A percentile compares a stretch with the other conserved stretches of the same genome.
These are phyloP conservation scores for Forbesichthys agassizii DNA, from an alignment of 2,113 vertebrate species.

Conservation along the genomic window DNA sequence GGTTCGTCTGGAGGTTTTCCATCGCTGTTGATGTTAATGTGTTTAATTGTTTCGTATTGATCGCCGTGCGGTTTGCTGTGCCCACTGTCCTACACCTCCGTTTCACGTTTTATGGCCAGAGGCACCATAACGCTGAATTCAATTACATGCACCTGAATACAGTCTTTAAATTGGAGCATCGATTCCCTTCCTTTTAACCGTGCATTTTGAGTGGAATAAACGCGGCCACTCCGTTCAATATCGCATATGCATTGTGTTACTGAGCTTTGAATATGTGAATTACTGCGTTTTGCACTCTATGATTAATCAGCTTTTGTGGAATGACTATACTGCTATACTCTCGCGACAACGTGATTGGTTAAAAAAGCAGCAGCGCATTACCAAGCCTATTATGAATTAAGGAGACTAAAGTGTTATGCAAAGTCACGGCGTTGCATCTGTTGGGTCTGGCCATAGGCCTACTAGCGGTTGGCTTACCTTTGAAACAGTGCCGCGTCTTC, in stretches of 20 bases:
- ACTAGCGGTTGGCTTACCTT: conserved; percentile 44
- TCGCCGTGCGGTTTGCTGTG: conserved; percentile 66
- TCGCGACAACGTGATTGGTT: conserved; percentile 69
- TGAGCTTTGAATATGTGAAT: conserved; percentile 48
- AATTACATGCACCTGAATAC: conserved; percentile 74
- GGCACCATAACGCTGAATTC: conserved; percentile 73
- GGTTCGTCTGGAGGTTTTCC: conserved; percentile 60
- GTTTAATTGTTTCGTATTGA: conserved; percentile 81
- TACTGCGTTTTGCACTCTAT: conserved; percentile 29
- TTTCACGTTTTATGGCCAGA: conserved; percentile 65
- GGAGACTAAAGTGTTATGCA: conserved; percentile 77
- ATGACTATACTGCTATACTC: conserved; percentile 5
- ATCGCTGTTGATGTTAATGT: conserved; percentile 76
- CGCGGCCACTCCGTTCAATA: conserved; percentile 9
- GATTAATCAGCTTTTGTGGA: conserved; percentile 46
- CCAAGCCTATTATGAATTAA: conserved; percentile 78
- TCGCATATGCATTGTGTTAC: conserved; percentile 40
- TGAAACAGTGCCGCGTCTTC: conserved; percentile 60
- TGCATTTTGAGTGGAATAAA: conserved; percentile 66
- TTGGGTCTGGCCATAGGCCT: conserved; percentile 66
- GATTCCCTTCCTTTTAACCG: conserved; percentile 61
- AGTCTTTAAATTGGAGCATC: conserved; percentile 70
- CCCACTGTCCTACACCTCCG: conserved; percentile 50
- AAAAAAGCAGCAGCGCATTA: conserved; percentile 66
- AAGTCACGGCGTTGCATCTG: conserved; percentile 73